Evolutionary conservation across 2,797 vertebrate genomes (phyloP), one percentile per base, ranked within the genome.

Genomic region (Tympanoctomys barrerae): DNA sequence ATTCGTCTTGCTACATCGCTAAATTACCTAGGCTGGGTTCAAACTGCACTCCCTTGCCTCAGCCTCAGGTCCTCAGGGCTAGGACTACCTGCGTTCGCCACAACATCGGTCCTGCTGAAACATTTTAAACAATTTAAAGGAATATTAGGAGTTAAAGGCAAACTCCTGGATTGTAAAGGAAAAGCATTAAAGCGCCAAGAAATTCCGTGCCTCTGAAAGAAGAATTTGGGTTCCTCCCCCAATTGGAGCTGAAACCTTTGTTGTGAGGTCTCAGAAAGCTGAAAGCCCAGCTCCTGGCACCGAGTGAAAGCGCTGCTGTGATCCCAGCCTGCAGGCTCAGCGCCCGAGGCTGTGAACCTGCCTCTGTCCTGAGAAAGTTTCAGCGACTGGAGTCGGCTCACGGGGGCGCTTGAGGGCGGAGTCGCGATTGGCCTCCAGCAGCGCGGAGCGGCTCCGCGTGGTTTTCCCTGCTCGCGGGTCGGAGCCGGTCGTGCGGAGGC

Each of bases 281-380:
- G 26, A 11, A 4, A 64, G 42, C 36, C 26, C 42, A 24, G 68
- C 0, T 4, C 61, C 80, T 59, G 88, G 79, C 83, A 78, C 28
- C 2, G 1, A 92, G 14, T 84, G 83, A 95, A 95, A 59, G 92
- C 73, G 80, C 90, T 73, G 89, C 79, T 93, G 97, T 95, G 64
- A 94, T 28, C 54, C 16, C 0, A 39, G 57, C 71, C 6, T 21
- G 52, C 49, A 24, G 77, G 80, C 26, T 89, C 31, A 19, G 70
- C 16, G 93, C 68, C 78, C 90, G 33, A 46, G 62, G 46, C 18
- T 36, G 16, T 70, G 33, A 70, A 16, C 66, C 7, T 16, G 31
- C 33, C 13, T 31, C 83, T 64, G 68, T 31, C 42, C 28, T 36
- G 61, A 86, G 33, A 33, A 68, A 33, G 66, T 8, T 68, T 33